phyloP scores from a whole-genome alignment of 1,140 invertebrate species.

The Aphidius gifuensis region DNA sequence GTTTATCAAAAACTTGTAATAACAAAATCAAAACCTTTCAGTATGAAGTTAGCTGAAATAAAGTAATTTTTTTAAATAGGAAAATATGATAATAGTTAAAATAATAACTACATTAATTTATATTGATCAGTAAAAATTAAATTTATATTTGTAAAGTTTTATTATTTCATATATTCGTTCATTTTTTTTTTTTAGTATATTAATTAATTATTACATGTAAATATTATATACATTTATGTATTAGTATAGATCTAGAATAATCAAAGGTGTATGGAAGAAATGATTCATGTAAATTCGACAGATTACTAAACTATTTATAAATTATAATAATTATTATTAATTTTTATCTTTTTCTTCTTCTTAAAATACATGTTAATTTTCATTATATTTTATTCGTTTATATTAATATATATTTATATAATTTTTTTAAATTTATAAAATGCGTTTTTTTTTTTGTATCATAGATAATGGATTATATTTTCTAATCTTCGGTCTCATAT shows the following conservation, averaged over 20 bases:
- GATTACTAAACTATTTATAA: neutral
- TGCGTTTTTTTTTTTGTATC: too few relatives aligned
- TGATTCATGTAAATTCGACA: constrained; percentile 10
- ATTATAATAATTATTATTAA: constrained; percentile 3
- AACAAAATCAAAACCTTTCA: too few relatives aligned
- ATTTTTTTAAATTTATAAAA: too few relatives aligned
- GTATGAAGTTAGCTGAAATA: too few relatives aligned
- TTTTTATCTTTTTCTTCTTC: too few relatives aligned
- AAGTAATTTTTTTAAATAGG: too few relatives aligned
- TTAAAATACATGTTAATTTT: too few relatives aligned
- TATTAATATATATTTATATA: too few relatives aligned
- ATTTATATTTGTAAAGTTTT: neutral
- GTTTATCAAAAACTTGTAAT: too few relatives aligned
- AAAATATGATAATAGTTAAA: neutral
- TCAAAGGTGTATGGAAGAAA: constrained; percentile 26
- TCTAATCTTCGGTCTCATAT: too few relatives aligned
- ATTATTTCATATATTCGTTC: constrained; percentile 9
- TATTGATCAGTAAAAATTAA: neutral
- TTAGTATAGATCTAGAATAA: constrained; percentile 21
- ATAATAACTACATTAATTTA: constrained; percentile 1
- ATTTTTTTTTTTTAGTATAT: neutral
- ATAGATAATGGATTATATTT: too few relatives aligned
- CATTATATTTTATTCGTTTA: too few relatives aligned
- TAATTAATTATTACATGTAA: constrained; percentile 13
- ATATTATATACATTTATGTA: constrained; percentile 10